Base-by-base conservation (phyloP, 2,888 invertebrate species). In the Chalcis sispes region DNA sequence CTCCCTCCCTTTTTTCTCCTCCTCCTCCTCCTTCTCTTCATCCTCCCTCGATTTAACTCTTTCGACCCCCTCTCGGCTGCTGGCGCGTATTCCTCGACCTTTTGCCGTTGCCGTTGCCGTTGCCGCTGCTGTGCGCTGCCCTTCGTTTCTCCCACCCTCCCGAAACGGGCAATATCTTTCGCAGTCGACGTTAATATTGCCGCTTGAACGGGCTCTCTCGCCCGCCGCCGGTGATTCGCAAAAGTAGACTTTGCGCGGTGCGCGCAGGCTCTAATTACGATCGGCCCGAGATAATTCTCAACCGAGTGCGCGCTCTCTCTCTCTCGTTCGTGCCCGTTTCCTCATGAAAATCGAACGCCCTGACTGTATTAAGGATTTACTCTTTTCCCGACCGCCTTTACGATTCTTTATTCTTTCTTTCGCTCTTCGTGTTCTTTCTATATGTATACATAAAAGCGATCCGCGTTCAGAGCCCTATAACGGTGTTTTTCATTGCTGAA, bases 1-100 rank as follows among this genome's bases (percentile, higher is more conserved):
- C 80, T 80, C 81, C 81, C 83, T 82, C 85, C 83, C 84, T 87
- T 86, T 83, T 86, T 87, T 87, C 88, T 88, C 86, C 86, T 85
- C 85, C 79, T 79, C 42, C 23, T 32, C 50, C 80, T 82, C 23
- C 79, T 62, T 80, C 79, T 52, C 78, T 75, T 66, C 42, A 2
- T 58, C 81, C 80, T 80, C 81, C 81, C 83, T 82, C 85, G 83
- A 84, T 87, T 86, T 83, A 86, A 87, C 87, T 88, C 88, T 87
- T 87, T 85, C 85, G 79, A 79, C 42, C 23, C 46, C 50, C 80
- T 82, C 23, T 79, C 83, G 32, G 72, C 32, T 72, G 42, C 78
- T 72, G 13, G 69, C 72, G 54, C 77, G 72, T 71, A 46, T 74
- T 75, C 79, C 74, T 79, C 79, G 72, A 72, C 73, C 73, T 65